These are phyloP conservation scores for Drosophila gaucha DNA, from an alignment of 2,888 invertebrate genomes.

Conservation along the genomic window DNA sequence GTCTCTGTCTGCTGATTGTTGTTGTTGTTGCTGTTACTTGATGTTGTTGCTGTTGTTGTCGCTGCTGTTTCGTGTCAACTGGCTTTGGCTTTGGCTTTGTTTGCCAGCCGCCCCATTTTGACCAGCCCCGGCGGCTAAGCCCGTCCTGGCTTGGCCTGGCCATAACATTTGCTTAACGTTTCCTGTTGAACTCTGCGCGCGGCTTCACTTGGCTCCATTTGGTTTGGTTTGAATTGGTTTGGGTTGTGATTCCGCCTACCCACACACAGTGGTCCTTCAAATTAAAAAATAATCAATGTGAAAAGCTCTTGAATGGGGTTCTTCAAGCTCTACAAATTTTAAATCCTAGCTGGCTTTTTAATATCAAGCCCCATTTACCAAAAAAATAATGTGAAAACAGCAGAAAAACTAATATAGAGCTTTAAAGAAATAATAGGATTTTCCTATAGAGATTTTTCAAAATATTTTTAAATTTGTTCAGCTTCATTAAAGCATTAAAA, in stretches of 20 bases:
- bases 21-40: slow-evolving; percentile 33
- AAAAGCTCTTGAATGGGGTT: not conserved
- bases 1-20: slow-evolving; percentile 37
- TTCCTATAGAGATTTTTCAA: too few relatives aligned
- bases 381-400: too few relatives aligned
- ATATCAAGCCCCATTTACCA: too few relatives aligned
- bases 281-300: not conserved
- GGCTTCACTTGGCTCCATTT: slow-evolving; percentile 37
- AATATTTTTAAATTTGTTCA: too few relatives aligned
- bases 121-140: slow-evolving; percentile 24
- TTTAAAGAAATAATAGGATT: too few relatives aligned
- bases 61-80: slow-evolving; percentile 72
- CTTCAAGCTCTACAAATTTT: not conserved
- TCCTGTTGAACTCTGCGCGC: slow-evolving; percentile 64
- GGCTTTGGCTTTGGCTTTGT: slow-evolving; percentile 63
- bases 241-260: slow-evolving; percentile 47
- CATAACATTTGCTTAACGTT: slow-evolving; percentile 75
- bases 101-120: slow-evolving; percentile 70
- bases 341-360: not conserved
- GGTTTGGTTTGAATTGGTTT: slow-evolving; percentile 17
- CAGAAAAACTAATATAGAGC: too few relatives aligned
- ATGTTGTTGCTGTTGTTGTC: slow-evolving; percentile 32
- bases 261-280: slow-evolving; percentile 41
- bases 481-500: too few relatives aligned
- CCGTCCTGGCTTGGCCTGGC: slow-evolving; percentile 41